phyloP scores from a whole-genome alignment of 2,113 vertebrate species.

The Hemiprocne comata region DNA sequence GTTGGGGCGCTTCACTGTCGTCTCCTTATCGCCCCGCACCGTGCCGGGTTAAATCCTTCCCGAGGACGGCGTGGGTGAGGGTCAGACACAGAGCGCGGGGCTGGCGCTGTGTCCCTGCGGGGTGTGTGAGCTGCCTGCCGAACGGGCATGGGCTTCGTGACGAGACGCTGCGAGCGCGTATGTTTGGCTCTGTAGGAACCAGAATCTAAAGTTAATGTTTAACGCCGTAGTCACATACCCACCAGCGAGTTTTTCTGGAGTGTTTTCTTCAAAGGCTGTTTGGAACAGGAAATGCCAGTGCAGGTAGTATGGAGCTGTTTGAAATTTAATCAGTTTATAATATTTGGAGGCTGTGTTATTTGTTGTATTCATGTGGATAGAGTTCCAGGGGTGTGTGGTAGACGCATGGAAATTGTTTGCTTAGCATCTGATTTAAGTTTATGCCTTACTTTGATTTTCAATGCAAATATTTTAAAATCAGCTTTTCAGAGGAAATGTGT shows the following conservation, averaged over 20 bases:
- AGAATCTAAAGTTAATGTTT: slow-evolving; percentile 43
- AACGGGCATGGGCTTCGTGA: rapidly evolving
- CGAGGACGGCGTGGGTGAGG: neutral
- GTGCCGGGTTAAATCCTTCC: neutral
- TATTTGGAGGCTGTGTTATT: neutral
- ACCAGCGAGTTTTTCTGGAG: neutral
- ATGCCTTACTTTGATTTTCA: neutral
- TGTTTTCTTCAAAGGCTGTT: neutral
- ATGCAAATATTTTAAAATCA: neutral
- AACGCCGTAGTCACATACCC: neutral
- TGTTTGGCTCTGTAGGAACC: neutral
- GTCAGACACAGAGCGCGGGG: neutral
- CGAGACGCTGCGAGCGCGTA: neutral
- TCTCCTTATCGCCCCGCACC: neutral
- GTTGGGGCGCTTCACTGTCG: neutral
- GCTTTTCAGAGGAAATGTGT: neutral
- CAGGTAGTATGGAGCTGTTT: slow-evolving; percentile 32
- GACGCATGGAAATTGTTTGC: neutral
- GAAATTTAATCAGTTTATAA: neutral
- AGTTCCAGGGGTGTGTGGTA: neutral
- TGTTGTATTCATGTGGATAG: rapidly evolving
- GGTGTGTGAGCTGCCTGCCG: too few relatives aligned
- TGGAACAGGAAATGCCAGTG: slow-evolving; percentile 68
- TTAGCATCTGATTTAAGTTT: neutral
- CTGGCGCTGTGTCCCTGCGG: neutral